These are phyloP conservation scores for Galleria mellonella DNA, from an alignment of 1,140 invertebrate species.

Conservation along the genomic window DNA sequence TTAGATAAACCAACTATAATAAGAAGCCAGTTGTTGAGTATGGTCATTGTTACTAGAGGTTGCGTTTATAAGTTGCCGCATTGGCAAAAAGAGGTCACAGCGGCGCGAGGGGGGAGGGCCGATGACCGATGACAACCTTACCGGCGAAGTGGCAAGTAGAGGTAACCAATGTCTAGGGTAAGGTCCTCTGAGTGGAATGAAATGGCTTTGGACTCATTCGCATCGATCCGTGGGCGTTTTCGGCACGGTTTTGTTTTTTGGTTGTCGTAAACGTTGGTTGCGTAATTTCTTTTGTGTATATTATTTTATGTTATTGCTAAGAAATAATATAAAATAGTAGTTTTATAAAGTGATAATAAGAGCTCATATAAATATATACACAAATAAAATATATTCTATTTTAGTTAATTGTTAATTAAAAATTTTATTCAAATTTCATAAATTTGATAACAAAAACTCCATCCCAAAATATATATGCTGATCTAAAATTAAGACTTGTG, in stretches of 20 bases:
- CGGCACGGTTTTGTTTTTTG: conserved; percentile 26
- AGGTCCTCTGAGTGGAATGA: not conserved
- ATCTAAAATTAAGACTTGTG: too few relatives aligned
- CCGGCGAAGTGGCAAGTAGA: too few relatives aligned
- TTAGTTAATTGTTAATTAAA: too few relatives aligned
- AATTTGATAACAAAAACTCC: too few relatives aligned
- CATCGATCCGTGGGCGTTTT: conserved; percentile 28
- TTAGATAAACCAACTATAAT: conserved; percentile 25
- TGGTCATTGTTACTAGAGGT: conserved; percentile 20
- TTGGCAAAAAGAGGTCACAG: conserved; percentile 56
- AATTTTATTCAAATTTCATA: too few relatives aligned
- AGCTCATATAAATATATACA: too few relatives aligned
- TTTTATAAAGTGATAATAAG: too few relatives aligned
- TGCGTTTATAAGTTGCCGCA: conserved; percentile 31
- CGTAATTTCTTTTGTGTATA: conserved; percentile 18
- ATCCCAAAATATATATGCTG: too few relatives aligned
- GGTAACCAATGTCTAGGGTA: conserved; percentile 1
- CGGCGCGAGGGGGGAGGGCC: conserved; percentile 42
- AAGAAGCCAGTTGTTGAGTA: conserved; percentile 15
- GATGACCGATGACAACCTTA: conserved; percentile 63
- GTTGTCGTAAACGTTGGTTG: conserved; percentile 21
- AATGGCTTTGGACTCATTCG: conserved; percentile 4
- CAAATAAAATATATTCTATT: too few relatives aligned
- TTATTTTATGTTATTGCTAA: too few relatives aligned
- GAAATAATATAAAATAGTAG: too few relatives aligned